These are phyloP conservation scores for cattle (Bos taurus) DNA, from an alignment of 2,113 vertebrate species.

Conservation along the genomic window DNA sequence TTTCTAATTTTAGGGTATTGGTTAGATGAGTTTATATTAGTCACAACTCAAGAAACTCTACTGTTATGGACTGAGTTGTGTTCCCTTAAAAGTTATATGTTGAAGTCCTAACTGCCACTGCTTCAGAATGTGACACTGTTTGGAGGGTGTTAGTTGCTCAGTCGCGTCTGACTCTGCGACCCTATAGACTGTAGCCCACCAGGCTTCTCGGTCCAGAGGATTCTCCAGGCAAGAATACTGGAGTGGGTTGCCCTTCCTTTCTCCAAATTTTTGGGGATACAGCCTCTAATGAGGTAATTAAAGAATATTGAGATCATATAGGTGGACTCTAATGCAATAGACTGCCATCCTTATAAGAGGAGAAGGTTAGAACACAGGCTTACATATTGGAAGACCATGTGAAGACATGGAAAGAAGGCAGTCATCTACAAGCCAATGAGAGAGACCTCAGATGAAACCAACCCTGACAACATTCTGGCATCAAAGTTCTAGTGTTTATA, in stretches of 20 bases:
- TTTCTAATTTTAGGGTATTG: background rate
- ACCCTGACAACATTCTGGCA: background rate
- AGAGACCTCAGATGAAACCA: background rate
- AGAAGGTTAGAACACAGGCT: background rate
- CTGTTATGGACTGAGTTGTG: background rate
- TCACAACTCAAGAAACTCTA: background rate
- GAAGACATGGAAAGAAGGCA: background rate
- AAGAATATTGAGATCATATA: background rate
- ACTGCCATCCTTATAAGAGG: background rate
- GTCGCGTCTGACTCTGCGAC: fast-evolving
- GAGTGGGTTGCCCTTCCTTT: background rate
- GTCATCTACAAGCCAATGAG: background rate
- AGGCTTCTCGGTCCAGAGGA: background rate
- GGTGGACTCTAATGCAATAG: background rate
- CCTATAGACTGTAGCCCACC: background rate
- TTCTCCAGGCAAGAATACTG: background rate
- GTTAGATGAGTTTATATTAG: background rate
- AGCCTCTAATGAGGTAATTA: background rate
- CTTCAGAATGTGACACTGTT: background rate
- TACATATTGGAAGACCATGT: background rate
- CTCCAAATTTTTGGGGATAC: background rate
- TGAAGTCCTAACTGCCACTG: background rate
- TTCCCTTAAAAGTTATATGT: background rate
- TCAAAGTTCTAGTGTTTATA: background rate
- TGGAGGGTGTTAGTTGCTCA: background rate